phyloP scores from a whole-genome alignment of 2,113 vertebrate genomes.

The Tichodroma muraria region DNA sequence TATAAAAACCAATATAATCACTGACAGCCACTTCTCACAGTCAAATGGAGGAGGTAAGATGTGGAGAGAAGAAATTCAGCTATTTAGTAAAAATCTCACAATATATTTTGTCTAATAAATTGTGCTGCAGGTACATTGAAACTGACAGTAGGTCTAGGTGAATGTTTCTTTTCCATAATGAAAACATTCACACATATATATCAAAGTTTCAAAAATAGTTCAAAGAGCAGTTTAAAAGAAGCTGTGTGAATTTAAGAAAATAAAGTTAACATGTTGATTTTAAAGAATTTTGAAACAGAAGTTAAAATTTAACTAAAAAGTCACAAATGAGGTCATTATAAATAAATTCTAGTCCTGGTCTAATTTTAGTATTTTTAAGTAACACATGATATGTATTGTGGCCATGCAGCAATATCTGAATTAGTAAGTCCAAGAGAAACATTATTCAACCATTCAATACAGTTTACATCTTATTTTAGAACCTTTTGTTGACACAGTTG shows the following conservation, averaged over 20 bases:
- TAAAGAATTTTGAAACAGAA: not conserved
- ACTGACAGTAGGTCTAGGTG: not conserved
- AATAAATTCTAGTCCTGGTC: not conserved
- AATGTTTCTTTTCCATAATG: not conserved
- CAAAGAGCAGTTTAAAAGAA: not conserved
- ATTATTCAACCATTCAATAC: not conserved
- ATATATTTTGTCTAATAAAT: not conserved
- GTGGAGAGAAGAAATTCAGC: not conserved
- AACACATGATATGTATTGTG: not conserved
- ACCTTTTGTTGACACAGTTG: not conserved
- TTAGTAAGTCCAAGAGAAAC: not conserved
- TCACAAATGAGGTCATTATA: not conserved
- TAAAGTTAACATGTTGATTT: not conserved
- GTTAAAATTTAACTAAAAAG: not conserved
- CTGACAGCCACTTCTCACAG: not conserved
- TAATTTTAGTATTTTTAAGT: not conserved
- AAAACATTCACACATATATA: not conserved
- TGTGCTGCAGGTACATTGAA: not conserved
- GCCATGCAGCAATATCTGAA: not conserved
- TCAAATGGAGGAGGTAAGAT: not conserved
- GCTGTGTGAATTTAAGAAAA: not conserved
- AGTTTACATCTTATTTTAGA: not conserved
- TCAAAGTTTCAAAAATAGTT: not conserved
- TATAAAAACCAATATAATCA: not conserved
- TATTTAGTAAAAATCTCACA: not conserved